Conservation (phyloP, 2,888 invertebrate species). For the Galerucella calmariensis region DNA sequence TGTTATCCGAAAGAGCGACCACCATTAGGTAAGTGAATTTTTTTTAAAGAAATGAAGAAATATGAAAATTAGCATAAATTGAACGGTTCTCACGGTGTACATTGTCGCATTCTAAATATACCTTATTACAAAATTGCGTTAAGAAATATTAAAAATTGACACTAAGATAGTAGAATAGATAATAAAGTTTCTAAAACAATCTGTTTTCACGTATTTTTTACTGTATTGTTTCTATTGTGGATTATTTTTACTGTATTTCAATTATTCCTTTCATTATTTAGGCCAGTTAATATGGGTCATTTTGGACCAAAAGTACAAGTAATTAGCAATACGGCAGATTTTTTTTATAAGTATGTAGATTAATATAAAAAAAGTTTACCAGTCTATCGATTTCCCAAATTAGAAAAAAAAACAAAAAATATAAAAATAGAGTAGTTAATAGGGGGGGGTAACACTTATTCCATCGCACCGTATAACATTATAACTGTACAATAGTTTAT, state of each 20-base stretch:
- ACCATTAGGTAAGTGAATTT: constrained; percentile 74
- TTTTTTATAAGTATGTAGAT: no score
- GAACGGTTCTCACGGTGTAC: constrained; percentile 28
- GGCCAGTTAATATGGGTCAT: no score
- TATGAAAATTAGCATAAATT: constrained; percentile 22
- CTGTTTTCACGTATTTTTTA: not conserved
- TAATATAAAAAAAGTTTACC: no score
- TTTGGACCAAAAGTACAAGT: no score
- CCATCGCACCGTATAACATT: no score
- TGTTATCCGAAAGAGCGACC: constrained; percentile 95
- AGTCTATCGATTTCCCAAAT: no score
- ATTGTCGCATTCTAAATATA: constrained; percentile 20
- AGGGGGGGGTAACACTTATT: no score
- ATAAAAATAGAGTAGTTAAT: no score
- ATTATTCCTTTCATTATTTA: not conserved
- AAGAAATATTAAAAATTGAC: constrained; percentile 19
- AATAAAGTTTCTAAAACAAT: constrained; percentile 23
- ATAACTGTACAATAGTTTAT: no score
- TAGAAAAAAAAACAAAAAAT: no score
- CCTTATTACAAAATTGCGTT: constrained; percentile 6
- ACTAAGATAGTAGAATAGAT: constrained; percentile 9
- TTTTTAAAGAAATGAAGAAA: not conserved
- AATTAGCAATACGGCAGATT: no score
- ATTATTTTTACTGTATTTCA: not conserved
- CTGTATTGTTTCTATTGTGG: not conserved